Evolutionary conservation across 92 coral and sea anemone genomes (phyloP), one percentile per base, ranked within the genome.

Genomic region (Heteractis magnifica): DNA sequence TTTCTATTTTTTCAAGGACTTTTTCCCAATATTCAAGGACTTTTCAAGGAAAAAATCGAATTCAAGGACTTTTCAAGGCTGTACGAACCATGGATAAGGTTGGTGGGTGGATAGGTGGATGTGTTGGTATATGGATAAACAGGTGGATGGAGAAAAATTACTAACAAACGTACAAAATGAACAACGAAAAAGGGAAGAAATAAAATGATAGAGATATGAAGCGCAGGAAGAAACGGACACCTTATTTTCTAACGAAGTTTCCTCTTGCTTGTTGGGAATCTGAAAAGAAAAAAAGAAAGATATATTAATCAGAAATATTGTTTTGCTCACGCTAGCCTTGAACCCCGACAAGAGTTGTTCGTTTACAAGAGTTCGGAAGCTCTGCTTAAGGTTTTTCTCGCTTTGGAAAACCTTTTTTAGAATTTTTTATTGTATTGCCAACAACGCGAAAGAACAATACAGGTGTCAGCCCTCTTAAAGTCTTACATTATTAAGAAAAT

Each of bases 401-500:
- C 2, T 34, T 34, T 34, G 44, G 44, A 34, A 34, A 34, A 34
- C 44, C 44, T 34, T 34, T 34, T 34, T 34, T 34, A 34, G 44
- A 26, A 34, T 34, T 34, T 34, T 34, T 34, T 34, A 34, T 34
- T 34, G 44, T 34, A 34, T 34, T 34, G 44, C 44, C 44, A 34
- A 34, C 44, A 34, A 34, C 44, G 44, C 44, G 44, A 34, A 34
- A 34, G 44, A 34, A 34, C 44, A 34, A 2, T 34, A 34, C 44
- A 34, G 44, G 44, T 34, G 44, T 34, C 44, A 34, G 44, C 0
- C 18, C 6, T 49, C 6, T 50, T 18, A 8, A 70, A 70, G 6
- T 53, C 93, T 74, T 80, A 93, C 98, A 77, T 89, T 81, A 53
- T 88, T 91, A 8, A 93, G 83, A 78, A 93, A 93, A 65, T 91